phyloP scores from a whole-genome alignment of 2,888 invertebrate species.

The Tethea ocularis region DNA sequence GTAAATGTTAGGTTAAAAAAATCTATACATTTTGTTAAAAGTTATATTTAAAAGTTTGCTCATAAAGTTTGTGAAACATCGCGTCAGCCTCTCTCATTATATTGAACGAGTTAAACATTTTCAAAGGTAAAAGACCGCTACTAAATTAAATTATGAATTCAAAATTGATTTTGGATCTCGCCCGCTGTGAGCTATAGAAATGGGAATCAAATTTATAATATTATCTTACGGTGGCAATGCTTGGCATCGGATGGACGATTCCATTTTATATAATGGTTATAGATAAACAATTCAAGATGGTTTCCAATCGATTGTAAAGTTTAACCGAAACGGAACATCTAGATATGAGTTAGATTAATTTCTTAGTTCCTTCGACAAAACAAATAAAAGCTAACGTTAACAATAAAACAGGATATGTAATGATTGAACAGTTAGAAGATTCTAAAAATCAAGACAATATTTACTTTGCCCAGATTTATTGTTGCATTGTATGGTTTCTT shows the following conservation, averaged over 20 bases:
- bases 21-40: not conserved
- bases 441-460: not conserved
- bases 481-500: not conserved
- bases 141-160: constrained; percentile 74
- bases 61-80: constrained; percentile 33
- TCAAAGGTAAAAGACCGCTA: constrained; percentile 37
- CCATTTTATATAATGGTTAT: constrained; percentile 2
- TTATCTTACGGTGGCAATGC: constrained; percentile 16
- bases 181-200: constrained; percentile 57
- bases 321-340: constrained; percentile 3
- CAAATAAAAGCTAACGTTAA: not conserved
- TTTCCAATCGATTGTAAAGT: constrained; percentile 1
- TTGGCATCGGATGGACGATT: not conserved
- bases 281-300: constrained; percentile 5
- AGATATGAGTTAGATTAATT: constrained; percentile 2
- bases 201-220: constrained; percentile 33
- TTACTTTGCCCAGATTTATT: not conserved
- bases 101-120: constrained; percentile 61
- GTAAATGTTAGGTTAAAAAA: too few species aligned
- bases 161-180: constrained; percentile 61
- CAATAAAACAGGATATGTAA: not conserved
- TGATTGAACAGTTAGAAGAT: not conserved
- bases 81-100: constrained; percentile 40
- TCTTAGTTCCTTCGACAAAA: not conserved
- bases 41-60: constrained; percentile 18